Conservation (phyloP, 2,797 vertebrate species). For the Lates japonicus region DNA sequence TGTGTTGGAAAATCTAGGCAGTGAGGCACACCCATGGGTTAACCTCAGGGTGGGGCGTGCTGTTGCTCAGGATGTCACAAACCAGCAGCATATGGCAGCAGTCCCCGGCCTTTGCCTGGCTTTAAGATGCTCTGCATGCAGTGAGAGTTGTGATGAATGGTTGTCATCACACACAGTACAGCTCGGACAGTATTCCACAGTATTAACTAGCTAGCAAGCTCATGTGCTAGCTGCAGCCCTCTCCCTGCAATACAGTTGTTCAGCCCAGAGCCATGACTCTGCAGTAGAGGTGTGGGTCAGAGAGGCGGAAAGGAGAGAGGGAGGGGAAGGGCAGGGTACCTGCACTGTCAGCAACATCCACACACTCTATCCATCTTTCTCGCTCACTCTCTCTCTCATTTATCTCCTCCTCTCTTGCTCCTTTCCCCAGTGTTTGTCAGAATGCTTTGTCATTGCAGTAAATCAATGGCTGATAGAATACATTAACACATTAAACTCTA, state of each 20-base stretch:
- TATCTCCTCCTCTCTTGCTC: conserved; percentile 57
- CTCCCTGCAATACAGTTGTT: conserved; percentile 60
- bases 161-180: conserved; percentile 24
- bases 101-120: conserved; percentile 42
- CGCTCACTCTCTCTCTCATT: conserved; percentile 42
- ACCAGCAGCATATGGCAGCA: conserved; percentile 77
- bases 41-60: conserved; percentile 81
- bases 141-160: conserved; percentile 46
- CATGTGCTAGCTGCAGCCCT: conserved; percentile 42
- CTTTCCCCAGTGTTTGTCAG: conserved; percentile 56
- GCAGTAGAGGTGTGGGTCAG: conserved; percentile 81
- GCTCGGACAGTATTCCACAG: conserved; percentile 29
- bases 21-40: conserved; percentile 82
- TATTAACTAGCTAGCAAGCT: conserved; percentile 23
- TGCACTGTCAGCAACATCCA: conserved; percentile 82
- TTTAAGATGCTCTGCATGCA: conserved; percentile 56
- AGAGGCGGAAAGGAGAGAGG: conserved; percentile 58
- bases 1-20: conserved; percentile 62
- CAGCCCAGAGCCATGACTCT: conserved; percentile 77
- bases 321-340: conserved; percentile 66
- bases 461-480: conserved; percentile 73
- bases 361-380: conserved; percentile 78
- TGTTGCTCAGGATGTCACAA: conserved; percentile 76
- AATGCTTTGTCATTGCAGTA: conserved; percentile 82
- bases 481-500: conserved; percentile 47